Evolutionary conservation across 1,140 invertebrate species (phyloP), one percentile per base, ranked within the genome.

Genomic region (Temnothorax curvispinosus): DNA sequence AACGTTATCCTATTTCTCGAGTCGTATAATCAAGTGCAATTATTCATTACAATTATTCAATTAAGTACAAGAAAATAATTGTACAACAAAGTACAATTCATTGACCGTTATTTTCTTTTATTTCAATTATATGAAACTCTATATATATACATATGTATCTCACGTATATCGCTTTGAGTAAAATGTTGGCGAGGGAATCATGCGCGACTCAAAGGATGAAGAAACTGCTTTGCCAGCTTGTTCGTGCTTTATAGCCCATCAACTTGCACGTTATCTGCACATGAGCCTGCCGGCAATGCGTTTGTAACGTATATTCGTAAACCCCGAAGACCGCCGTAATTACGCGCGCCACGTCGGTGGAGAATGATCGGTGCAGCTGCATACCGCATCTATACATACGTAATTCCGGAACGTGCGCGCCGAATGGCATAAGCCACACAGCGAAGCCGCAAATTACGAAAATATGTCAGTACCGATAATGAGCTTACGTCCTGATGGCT

Each of bases 251-350:
- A 62, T 38, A 21, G 35, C 41, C 21, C 38, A 21, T 27, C 38
- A 41, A 62, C 9, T 77, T 21, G 38, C 15, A 50, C 74, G 38
- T 77, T 77, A 77, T 77, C 74, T 65, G n/a, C 35, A 38, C 52
- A 11, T n/a, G n/a, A 21, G 7, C 41, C 80, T 84, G 67, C 62
- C 58, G 82, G 72, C 82, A 85, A 85, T 85, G 58, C 71, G 74
- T 78, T 85, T 85, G 72, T 67, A 85, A 78, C 74, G 72, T 65
- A 85, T 78, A 85, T 78, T 64, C 74, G 72, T 85, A 78, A 65
- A 56, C 60, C 47, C 74, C 82, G 82, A 85, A 84, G 71, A 85
- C 82, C 82, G 82, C 74, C 18, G 74, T 85, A 85, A 85, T 85
- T 85, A 75, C 62, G 38, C 82, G 13, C 74, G 60, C 47, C 60